Base-by-base conservation (phyloP, 2,797 vertebrate species). In the Gallinago solitaria region DNA sequence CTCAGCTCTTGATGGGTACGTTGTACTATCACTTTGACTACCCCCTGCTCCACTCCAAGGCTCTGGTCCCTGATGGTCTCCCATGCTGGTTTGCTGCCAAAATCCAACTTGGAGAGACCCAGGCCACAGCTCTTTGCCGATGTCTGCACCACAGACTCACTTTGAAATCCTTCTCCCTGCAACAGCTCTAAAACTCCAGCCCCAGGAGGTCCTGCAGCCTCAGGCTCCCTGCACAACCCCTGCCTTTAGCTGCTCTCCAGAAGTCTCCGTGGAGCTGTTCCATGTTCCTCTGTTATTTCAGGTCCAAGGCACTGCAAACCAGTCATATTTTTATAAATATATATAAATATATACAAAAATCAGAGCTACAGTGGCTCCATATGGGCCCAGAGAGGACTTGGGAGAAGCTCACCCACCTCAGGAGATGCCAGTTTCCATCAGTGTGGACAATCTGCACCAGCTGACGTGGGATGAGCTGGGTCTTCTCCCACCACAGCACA, bases 381-480 rank as follows among this genome's bases (percentile, higher is more conserved):
- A 12, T 4, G 32, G n/a, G 9, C 39, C 16, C 35, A 39, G 32
- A 82, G 33, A 4, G 50, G 53, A n/a, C 9, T 0, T 6, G 21
- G 17, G 23, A 33, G 67, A 74, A 90, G 43, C 25, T 35, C 47
- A 50, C 8, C 5, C 41, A 25, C 12, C 12, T 16, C 43, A 89
- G 67, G 45, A 77, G 37, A 14, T 53, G 37, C 25, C 54, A 12
- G 23, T 53, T 87, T 51, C 54, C 81, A 76, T 45, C 70, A 48
- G 10, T 3, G 8, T 23, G 61, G 56, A 24, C 28, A 24, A 33
- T 16, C 50, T 50, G 63, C 25, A 23, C 15, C 16, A 3, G 1
- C 30, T 24, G 56, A 33, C 27, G 12, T 0, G 0, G 16, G 12
- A 19, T 0, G 5, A 60, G 35, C 20, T 70, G 64, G 14, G 35